phyloP scores from a whole-genome alignment of 2,888 invertebrate genomes.

The Caenorhabditis sinica region DNA sequence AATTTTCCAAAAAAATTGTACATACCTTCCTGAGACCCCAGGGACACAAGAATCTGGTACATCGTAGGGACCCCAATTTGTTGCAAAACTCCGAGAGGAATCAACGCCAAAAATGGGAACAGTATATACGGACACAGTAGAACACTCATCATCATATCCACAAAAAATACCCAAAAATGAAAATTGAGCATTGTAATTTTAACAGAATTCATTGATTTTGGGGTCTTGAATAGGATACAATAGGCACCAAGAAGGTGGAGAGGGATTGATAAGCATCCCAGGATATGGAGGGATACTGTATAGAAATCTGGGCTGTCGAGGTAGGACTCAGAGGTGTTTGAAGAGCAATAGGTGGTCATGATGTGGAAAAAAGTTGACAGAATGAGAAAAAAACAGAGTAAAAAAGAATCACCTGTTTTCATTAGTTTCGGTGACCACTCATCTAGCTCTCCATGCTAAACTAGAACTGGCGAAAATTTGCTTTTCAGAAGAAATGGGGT shows the following conservation, averaged over 20 bases:
- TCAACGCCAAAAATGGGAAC: not conserved
- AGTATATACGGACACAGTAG: not conserved
- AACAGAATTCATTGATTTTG: not conserved
- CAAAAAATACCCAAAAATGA: slow-evolving; percentile 19
- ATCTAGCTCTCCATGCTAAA: no score
- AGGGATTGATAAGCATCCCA: not conserved
- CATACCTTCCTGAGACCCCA: slow-evolving; percentile 1
- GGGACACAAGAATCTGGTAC: not conserved
- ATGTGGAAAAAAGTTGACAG: no score
- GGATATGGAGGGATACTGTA: not conserved
- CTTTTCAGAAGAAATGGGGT: no score
- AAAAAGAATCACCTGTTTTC: no score
- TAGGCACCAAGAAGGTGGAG: not conserved
- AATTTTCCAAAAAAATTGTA: not conserved
- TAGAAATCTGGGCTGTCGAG: slow-evolving; percentile 14
- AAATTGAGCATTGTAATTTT: not conserved
- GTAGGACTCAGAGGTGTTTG: not conserved
- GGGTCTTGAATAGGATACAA: slow-evolving; percentile 1
- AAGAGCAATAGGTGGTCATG: no score
- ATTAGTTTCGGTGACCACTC: no score
- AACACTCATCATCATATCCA: slow-evolving; percentile 8
- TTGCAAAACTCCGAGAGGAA: not conserved
- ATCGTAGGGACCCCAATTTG: not conserved
- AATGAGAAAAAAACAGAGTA: no score
- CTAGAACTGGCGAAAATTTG: no score